Evolutionary conservation across 2,797 vertebrate genomes (phyloP).

Genomic region (Scomberomorus guttatus): DNA sequence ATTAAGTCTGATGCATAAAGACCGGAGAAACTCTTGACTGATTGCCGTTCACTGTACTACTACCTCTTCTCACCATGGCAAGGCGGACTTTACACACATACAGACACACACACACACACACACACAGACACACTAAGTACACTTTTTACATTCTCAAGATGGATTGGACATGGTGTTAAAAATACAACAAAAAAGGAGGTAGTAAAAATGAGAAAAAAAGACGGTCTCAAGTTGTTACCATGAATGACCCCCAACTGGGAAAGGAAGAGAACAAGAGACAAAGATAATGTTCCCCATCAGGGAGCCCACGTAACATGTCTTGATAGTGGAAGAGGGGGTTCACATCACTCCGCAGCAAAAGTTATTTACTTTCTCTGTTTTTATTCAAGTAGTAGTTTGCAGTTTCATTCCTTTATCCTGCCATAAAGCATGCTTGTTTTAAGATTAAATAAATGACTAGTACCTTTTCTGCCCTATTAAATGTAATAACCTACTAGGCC

Average conservation of each 20-base stretch:
- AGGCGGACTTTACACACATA: constrained; percentile 47
- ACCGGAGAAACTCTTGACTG: constrained; percentile 82
- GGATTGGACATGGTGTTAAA: constrained; percentile 74
- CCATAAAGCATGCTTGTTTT: not conserved
- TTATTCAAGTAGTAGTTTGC: constrained; percentile 31
- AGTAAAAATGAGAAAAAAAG: constrained; percentile 63
- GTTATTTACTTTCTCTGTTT: constrained; percentile 39
- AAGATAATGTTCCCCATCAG: constrained; percentile 67
- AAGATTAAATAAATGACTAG: not conserved
- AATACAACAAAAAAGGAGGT: constrained; percentile 63
- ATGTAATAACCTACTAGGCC: constrained; percentile 8
- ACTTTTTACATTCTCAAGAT: constrained; percentile 68
- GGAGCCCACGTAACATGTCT: constrained; percentile 65
- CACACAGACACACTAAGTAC: constrained; percentile 29
- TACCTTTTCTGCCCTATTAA: not conserved
- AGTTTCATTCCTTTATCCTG: not conserved
- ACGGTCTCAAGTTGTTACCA: constrained; percentile 74
- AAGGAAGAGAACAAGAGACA: constrained; percentile 67
- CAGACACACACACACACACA: constrained; percentile 21
- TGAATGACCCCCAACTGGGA: constrained; percentile 78
- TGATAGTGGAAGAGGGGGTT: constrained; percentile 49
- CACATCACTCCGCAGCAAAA: constrained; percentile 35
- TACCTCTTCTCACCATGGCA: constrained; percentile 63
- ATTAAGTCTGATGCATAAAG: constrained; percentile 83
- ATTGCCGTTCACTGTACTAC: constrained; percentile 75